Percentiles rank a stretch among this genome's conserved stretches.
phyloP scores from a whole-genome alignment of 2,113 vertebrate genomes.

The Arizona elegans region DNA sequence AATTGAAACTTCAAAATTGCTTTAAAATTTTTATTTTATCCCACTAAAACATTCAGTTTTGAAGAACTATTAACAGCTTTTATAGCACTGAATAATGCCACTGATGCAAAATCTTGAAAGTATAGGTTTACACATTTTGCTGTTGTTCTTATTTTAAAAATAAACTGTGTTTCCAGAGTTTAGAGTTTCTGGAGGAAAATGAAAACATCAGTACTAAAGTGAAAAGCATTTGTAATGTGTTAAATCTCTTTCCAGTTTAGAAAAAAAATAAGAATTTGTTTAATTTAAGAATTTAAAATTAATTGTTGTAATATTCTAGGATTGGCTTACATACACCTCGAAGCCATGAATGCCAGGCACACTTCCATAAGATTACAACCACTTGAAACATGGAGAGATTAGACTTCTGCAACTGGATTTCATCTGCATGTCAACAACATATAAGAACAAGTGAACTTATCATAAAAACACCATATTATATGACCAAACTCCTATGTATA shows the following conservation, averaged over 20 bases:
- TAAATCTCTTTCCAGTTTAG: neutral
- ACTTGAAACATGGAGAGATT: neutral
- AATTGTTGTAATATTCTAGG: neutral
- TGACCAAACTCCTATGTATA: neutral
- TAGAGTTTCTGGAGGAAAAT: neutral
- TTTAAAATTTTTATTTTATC: slow-evolving; percentile 50
- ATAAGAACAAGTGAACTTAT: neutral
- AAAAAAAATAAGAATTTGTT: neutral
- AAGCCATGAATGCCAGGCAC: neutral
- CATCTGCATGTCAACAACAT: neutral
- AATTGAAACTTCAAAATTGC: slow-evolving; percentile 64
- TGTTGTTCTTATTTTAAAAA: neutral
- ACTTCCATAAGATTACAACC: neutral
- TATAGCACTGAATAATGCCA: neutral
- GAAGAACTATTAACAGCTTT: slow-evolving; percentile 12
- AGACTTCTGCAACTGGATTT: neutral
- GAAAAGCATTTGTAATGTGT: neutral
- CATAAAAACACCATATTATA: neutral
- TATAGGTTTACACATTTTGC: neutral
- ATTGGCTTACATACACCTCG: neutral
- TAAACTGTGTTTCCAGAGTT: neutral
- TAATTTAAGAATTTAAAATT: neutral
- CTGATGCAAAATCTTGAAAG: neutral
- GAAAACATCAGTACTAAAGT: neutral
- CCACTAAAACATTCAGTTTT: slow-evolving; percentile 46